Base-by-base conservation (phyloP, 2,888 invertebrate species). In the Halictus ligatus region DNA sequence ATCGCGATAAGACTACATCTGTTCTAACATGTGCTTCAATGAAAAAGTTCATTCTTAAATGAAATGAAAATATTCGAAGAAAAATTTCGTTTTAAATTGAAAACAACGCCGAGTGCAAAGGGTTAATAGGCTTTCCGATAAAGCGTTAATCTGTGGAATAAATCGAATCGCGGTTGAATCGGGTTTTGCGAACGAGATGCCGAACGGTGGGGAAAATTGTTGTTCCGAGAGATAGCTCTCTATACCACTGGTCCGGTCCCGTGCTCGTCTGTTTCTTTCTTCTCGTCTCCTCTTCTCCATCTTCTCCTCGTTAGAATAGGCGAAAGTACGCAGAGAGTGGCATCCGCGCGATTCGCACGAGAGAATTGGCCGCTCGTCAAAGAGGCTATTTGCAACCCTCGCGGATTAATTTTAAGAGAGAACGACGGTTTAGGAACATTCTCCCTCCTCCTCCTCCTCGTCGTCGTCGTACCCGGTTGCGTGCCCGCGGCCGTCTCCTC, bases 281-380 rank as follows among this genome's bases (percentile, higher is more conserved):
- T 80, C 60, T 74, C 76, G 83, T 77, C 79, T 84, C 78, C 84
- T 58, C 78, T 80, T 77, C 74, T 75, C 73, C 67, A 79, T 84
- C 81, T 79, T 75, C 80, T 86, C 76, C 81, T 84, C 83, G 83
- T 89, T 88, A 84, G 86, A 88, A 91, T 82, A 83, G 90, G 86
- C 88, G 91, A 91, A 89, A 91, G 87, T 88, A 83, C 84, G 84
- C 87, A 60, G 85, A 78, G 79, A 81, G 85, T 83, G 89, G 90
- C 88, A 91, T 91, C 84, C 90, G 83, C 88, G 91, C 87, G 89
- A 89, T 91, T 86, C 90, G 86, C 87, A 77, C 84, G 84, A 83
- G 82, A 88, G 91, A 93, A 92, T 93, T 93, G 93, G 93, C 93
- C 89, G 89, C 92, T 87, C 89, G 92, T 93, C 93, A 92, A 92